Conservation (phyloP, 2,797 vertebrate genomes). For the Tenualosa ilisha region DNA sequence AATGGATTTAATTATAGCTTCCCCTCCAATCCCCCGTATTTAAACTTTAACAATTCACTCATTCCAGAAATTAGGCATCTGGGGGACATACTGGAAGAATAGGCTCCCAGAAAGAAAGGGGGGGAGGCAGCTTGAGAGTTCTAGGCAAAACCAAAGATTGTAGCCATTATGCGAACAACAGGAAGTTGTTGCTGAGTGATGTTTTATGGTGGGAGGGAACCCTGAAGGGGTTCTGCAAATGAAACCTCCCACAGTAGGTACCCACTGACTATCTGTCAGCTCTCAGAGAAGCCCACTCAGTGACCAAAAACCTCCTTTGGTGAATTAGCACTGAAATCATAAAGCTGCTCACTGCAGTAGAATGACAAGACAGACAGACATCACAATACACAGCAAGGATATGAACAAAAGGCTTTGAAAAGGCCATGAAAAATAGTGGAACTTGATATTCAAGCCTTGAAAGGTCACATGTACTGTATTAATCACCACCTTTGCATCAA, state of each 20-base stretch:
- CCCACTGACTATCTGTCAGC: background rate
- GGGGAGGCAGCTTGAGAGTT: background rate
- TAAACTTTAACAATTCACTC: slow-evolving; percentile 21
- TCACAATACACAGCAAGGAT: background rate
- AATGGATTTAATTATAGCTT: slow-evolving; percentile 23
- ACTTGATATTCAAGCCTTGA: background rate
- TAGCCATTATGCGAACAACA: slow-evolving; percentile 16
- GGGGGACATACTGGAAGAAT: slow-evolving; percentile 7
- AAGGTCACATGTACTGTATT: background rate
- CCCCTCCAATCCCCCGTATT: background rate
- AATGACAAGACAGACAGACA: background rate
- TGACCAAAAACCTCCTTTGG: background rate
- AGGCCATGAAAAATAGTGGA: background rate
- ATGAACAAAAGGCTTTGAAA: background rate
- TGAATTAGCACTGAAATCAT: background rate
- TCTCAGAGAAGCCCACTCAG: background rate
- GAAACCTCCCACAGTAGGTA: background rate
- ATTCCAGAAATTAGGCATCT: slow-evolving; percentile 17
- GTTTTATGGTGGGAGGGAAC: background rate
- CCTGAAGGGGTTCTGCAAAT: slow-evolving; percentile 7
- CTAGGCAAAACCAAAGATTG: background rate
- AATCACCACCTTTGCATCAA: too few relatives aligned
- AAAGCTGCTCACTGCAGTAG: background rate
- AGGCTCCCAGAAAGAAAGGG: background rate
- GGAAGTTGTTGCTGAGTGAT: slow-evolving; percentile 21